These are phyloP conservation scores for Cebidichthys violaceus DNA, from an alignment of 2,113 vertebrate species.

Conservation along the genomic window DNA sequence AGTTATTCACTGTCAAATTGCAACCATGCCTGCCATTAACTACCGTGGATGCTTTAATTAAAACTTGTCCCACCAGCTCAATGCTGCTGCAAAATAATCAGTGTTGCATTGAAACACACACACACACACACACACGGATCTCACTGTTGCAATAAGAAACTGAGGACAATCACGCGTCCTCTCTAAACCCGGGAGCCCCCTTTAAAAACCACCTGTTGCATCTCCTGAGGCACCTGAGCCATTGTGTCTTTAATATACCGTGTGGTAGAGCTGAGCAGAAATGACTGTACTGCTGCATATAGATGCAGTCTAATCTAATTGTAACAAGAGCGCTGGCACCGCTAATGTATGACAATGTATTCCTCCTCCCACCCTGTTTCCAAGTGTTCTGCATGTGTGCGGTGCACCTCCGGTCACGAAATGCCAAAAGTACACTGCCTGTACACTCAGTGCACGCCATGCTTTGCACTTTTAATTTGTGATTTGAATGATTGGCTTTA, in stretches of 20 bases:
- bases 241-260: no score
- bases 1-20: background rate
- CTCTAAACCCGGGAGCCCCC: background rate
- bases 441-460: background rate
- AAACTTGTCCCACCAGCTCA: background rate
- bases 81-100: background rate
- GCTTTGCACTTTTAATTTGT: constrained; percentile 5
- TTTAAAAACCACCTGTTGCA: constrained; percentile 22
- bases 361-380: background rate
- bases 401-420: background rate
- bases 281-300: no score
- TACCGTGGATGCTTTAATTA: background rate
- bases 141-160: no score
- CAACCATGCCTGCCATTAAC: background rate
- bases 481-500: no score
- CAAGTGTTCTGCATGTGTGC: background rate
- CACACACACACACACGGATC: background rate
- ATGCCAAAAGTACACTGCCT: constrained; percentile 2
- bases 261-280: no score
- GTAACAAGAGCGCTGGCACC: background rate
- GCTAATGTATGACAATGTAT: background rate
- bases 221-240: background rate
- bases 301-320: background rate
- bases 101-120: background rate
- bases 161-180: background rate